Evolutionary conservation across 2,888 invertebrate genomes (phyloP), one percentile per base, ranked within the genome.

Genomic region (Ctenicera cuprea): DNA sequence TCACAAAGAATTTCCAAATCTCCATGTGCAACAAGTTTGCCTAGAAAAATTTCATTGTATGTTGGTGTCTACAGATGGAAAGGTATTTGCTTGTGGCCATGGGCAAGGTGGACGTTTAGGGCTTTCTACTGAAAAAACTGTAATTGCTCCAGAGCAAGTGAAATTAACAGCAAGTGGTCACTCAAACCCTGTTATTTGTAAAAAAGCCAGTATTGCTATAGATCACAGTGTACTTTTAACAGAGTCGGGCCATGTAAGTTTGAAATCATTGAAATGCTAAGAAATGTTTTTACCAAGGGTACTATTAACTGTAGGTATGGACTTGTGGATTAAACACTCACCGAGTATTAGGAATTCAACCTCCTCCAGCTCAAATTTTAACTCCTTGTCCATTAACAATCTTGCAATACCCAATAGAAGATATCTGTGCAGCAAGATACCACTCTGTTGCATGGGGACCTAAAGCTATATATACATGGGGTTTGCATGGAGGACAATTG

Each of bases 401-500:
- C 0, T 82, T 87, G 57, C 83, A 88, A 57, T 80, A 88, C 26
- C 87, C 86, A 74, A 78, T 88, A 18, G 85, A 89, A 0, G 90
- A 93, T 0, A 89, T 96, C 0, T 89, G 91, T 80, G 93, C 94
- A 5, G 92, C 92, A 0, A 89, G 92, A 9, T 92, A 90, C 74
- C 95, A 96, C 86, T 93, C 94, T 0, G 91, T 94, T 0, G 91
- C 90, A 12, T 90, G 93, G 91, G 90, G 91, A 84, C 73, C 85
- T 0, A 85, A 89, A 30, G 89, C 89, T 0, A 86, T 95, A 0
- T 95, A 91, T 85, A 93, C 94, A 0, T 96, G 94, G 93, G 97
- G 97, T 0, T 88, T 91, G 2, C 95, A 97, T 87, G 90, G 91
- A 64, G 97, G 97, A 0, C 96, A 97, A 83, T 87, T 96, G 80